phyloP scores from a whole-genome alignment of 2,797 vertebrate species.

The Eulemur rubriventer region DNA sequence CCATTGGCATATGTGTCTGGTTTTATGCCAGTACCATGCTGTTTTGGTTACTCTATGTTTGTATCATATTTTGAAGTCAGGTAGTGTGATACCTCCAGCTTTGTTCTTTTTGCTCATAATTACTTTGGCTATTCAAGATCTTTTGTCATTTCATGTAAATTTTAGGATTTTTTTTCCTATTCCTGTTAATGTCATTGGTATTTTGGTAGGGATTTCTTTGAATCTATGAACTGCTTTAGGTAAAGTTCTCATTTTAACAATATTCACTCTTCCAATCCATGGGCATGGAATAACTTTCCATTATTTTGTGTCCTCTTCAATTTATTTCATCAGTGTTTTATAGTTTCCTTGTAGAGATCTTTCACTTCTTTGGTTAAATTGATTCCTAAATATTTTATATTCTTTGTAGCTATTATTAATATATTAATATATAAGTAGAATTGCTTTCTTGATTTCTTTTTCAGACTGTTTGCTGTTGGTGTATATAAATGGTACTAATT shows the following conservation, averaged over 20 bases:
- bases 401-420: not conserved
- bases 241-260: not conserved
- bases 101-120: not conserved
- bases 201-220: not conserved
- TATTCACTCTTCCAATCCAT: not conserved
- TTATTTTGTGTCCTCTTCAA: not conserved
- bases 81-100: not conserved
- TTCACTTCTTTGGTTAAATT: not conserved
- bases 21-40: not conserved
- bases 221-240: not conserved
- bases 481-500: not conserved
- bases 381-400: not conserved
- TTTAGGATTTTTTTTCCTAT: not conserved
- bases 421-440: not conserved
- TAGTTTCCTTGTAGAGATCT: not conserved
- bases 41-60: not conserved
- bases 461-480: not conserved
- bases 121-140: not conserved
- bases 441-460: not conserved
- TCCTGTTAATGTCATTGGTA: not conserved
- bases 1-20: not conserved
- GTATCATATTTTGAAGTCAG: not conserved
- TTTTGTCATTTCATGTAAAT: not conserved
- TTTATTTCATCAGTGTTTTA: not conserved
- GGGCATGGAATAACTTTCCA: not conserved